phyloP scores from a whole-genome alignment of 2,113 vertebrate species.

The Charina bottae region DNA sequence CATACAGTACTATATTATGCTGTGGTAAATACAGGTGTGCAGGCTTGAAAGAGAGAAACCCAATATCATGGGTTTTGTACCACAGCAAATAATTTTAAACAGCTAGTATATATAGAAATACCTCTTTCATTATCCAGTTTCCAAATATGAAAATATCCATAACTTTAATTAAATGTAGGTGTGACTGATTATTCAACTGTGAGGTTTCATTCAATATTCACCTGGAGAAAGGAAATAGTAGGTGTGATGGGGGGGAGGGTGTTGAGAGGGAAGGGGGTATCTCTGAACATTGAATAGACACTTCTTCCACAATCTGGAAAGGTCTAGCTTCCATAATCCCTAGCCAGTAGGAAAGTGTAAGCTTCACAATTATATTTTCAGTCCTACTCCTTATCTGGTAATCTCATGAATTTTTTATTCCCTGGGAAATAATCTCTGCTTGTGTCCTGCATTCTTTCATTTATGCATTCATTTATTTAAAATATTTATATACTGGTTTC shows the following conservation, averaged over 20 bases:
- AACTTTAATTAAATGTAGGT: neutral
- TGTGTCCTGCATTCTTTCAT: slow-evolving; percentile 1
- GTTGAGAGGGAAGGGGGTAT: neutral
- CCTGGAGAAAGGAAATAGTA: neutral
- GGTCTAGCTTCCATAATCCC: no score
- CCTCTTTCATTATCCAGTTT: neutral
- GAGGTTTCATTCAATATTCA: neutral
- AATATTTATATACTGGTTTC: neutral
- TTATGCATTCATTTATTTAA: neutral
- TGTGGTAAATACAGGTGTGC: neutral
- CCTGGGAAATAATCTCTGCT: neutral
- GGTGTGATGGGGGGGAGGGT: neutral
- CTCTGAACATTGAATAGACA: no score
- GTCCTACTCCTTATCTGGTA: neutral
- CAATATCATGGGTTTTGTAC: neutral
- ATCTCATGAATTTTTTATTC: neutral
- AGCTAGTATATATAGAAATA: neutral
- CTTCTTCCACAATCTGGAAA: no score
- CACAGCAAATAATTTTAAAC: neutral
- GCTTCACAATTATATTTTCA: no score
- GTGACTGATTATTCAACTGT: neutral
- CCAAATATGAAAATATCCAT: neutral
- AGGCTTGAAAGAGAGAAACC: neutral
- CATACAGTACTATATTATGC: neutral
- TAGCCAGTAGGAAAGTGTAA: no score